Base-by-base conservation (phyloP, 2,888 invertebrate genomes). In the Aplocera efformata region DNA sequence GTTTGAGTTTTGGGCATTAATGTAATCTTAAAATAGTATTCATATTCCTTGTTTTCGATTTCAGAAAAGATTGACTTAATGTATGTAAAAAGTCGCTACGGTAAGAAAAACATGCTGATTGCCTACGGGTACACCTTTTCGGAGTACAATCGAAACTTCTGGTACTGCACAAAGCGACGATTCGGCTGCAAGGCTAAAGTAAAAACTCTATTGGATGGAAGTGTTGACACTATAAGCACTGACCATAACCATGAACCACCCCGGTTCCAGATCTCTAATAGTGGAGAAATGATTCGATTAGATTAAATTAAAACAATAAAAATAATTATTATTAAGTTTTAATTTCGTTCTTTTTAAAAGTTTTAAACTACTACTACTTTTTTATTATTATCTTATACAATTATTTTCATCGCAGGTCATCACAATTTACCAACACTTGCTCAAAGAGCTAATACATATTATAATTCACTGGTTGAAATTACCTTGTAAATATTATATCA, bases 151-250 rank as follows among this genome's bases (percentile, higher is more conserved):
- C 63, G 63, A 3, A 55, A 48, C 27, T 72, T 67, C 34, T 77
- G 75, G 77, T 77, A 76, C 35, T 79, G 78, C 28, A 73, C 76
- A 1, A 75, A 70, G 50, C 72, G 56, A 39, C 60, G 58, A 11
- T 48, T 53, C 1, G 64, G 61, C 0, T 78, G 77, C 44, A 32
- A 40, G 1, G 69, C 70, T 0, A 66, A 61, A 24, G 72, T 67
- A 1, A 63, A 67, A 1, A 74, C 71, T 0, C 13, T 28, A 13
- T 7, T n/a, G 0, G 30, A 42, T 0, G 60, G 65, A 0, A 46
- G 41, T 0, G 40, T 73, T 4, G 50, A 40, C n/a, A 63, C 42
- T 17, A 31, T 67, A 1, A 26, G 33, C 7, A 65, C 65, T 5
- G 39, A 56, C 3, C 75, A 75, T 39, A 67, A 61, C 20, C 77